These are phyloP conservation scores for Dipodomys merriami DNA, from an alignment of 2,113 vertebrate species.

Conservation along the genomic window DNA sequence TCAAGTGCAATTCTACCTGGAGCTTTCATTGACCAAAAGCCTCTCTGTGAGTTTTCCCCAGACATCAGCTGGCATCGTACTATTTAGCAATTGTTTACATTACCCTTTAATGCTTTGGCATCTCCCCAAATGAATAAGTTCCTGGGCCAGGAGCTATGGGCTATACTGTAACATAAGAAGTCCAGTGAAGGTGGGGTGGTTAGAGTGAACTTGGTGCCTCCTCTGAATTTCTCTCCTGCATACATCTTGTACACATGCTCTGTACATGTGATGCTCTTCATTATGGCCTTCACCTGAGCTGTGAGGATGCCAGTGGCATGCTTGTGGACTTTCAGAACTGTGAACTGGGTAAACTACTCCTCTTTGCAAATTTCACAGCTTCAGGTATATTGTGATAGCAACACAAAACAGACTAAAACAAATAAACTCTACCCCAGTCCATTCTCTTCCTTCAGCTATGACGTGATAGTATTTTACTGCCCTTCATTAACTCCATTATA, in stretches of 20 bases:
- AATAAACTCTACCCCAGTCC: not conserved
- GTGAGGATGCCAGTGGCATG: too few relatives aligned
- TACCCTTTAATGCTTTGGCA: not conserved
- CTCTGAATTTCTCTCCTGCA: not conserved
- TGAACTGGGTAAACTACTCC: not conserved
- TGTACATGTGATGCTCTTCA: not conserved
- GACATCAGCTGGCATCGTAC: not conserved
- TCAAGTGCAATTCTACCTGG: not conserved
- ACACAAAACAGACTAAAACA: not conserved
- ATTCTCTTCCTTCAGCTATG: not conserved
- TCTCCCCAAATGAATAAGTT: not conserved
- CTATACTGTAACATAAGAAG: not conserved
- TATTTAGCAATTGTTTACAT: not conserved
- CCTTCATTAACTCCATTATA: not conserved
- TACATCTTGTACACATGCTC: not conserved
- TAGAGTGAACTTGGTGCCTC: too few relatives aligned
- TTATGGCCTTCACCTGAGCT: too few relatives aligned
- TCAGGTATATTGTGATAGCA: not conserved
- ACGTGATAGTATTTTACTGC: not conserved
- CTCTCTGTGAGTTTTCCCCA: not conserved
- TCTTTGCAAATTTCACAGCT: not conserved
- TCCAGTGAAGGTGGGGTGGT: not conserved
- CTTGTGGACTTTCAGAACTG: not conserved
- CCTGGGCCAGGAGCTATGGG: not conserved
- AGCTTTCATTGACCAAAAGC: not conserved